Conservation (phyloP, 2,113 vertebrate species). For the Periophthalmodon schlosseri region DNA sequence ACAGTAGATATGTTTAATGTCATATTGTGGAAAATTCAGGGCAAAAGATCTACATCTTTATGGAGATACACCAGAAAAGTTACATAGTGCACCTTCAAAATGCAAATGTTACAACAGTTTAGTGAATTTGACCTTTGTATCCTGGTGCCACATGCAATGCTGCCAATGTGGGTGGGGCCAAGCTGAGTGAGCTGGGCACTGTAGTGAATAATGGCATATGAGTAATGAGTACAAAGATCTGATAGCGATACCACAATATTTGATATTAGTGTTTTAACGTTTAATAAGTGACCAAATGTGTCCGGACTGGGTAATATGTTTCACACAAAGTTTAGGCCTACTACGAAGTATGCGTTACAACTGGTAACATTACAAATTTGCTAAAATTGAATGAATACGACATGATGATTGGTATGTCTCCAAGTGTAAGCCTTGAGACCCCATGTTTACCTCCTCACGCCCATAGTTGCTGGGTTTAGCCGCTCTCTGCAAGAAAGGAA, state of each 20-base stretch:
- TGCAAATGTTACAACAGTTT: slow-evolving; percentile 18
- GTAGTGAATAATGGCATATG: not conserved
- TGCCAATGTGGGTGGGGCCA: slow-evolving; percentile 28
- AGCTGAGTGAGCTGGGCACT: slow-evolving; percentile 5
- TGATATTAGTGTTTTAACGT: not conserved
- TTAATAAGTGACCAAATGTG: not conserved
- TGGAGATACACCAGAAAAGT: too few relatives aligned
- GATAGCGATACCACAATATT: not conserved
- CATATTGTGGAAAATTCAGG: too few relatives aligned
- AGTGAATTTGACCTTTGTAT: slow-evolving; percentile 61
- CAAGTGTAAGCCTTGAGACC: too few relatives aligned
- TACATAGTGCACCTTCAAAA: too few relatives aligned
- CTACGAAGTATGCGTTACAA: not conserved
- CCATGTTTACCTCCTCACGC: too few relatives aligned
- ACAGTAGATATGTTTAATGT: too few relatives aligned
- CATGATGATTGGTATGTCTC: too few relatives aligned
- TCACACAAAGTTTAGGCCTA: not conserved
- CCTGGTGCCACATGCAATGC: slow-evolving; percentile 22
- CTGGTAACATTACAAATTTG: too few relatives aligned
- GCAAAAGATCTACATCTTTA: too few relatives aligned
- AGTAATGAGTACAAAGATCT: not conserved
- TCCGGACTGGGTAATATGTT: not conserved
- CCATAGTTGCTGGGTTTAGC: too few relatives aligned
- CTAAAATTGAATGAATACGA: too few relatives aligned
- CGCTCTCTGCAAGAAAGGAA: too few relatives aligned